Evolutionary conservation across 2,888 invertebrate genomes (phyloP).

Genomic region (Corbicula japonica): DNA sequence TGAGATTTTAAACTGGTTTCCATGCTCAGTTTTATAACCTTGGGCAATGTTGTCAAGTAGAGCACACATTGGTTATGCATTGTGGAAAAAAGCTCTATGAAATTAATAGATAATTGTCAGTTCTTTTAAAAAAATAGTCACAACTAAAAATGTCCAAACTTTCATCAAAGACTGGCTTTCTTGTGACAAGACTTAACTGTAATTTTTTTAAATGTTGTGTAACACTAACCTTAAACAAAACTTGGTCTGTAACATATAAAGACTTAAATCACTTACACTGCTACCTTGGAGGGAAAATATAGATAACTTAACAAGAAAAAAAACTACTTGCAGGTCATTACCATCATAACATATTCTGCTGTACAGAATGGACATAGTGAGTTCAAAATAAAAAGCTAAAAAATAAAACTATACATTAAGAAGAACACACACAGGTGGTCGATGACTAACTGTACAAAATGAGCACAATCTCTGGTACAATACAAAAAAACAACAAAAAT

Average conservation of each 20-base stretch:
- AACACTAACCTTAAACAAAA: background rate
- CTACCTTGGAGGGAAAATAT: background rate
- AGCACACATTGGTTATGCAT: too few relatives aligned
- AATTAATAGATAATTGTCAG: background rate
- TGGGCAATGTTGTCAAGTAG: too few relatives aligned
- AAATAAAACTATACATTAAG: conserved; percentile 9
- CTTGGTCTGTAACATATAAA: background rate
- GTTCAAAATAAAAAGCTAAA: background rate
- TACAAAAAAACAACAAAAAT: background rate
- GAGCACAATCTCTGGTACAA: background rate
- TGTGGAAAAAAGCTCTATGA: too few relatives aligned
- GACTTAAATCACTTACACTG: background rate
- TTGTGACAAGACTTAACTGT: too few relatives aligned
- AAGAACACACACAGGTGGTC: conserved; percentile 31
- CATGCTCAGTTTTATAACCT: too few relatives aligned
- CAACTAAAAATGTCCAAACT: too few relatives aligned
- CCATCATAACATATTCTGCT: background rate
- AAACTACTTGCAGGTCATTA: background rate
- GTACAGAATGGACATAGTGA: background rate
- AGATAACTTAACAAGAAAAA: background rate
- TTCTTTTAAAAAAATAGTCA: too few relatives aligned
- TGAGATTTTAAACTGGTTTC: too few relatives aligned
- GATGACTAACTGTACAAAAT: conserved; percentile 1
- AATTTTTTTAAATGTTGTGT: too few relatives aligned
- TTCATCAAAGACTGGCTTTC: too few relatives aligned